Conservation (phyloP, 2,888 invertebrate species). For the Pseudococcus viburni region DNA sequence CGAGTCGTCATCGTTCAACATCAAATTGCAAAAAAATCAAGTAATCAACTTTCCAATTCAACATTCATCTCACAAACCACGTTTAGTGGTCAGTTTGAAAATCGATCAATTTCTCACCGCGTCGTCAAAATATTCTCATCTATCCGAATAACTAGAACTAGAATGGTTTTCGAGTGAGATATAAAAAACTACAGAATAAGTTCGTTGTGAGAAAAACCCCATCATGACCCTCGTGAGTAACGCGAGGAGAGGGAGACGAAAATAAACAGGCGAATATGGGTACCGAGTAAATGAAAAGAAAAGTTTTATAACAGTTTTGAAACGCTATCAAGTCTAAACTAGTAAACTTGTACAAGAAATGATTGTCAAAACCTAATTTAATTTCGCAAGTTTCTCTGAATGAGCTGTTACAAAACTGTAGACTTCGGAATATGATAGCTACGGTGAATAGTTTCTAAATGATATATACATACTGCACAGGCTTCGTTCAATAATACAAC, state of each 20-base stretch:
- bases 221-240: background rate
- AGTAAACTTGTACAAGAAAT: constrained; percentile 42
- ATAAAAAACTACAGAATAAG: background rate
- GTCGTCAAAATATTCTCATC: no score
- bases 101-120: no score
- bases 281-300: constrained; percentile 57
- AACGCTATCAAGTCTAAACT: constrained; percentile 59
- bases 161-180: no score
- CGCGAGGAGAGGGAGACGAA: background rate
- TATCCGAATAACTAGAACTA: no score
- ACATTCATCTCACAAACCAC: no score
- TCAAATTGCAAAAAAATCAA: no score
- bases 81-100: no score
- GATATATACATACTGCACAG: constrained; percentile 48
- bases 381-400: constrained; percentile 48
- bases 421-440: constrained; percentile 48
- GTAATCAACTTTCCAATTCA: no score
- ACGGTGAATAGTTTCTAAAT: constrained; percentile 35
- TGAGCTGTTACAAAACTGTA: constrained; percentile 64
- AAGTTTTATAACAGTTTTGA: constrained; percentile 61
- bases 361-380: constrained; percentile 63
- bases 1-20: no score
- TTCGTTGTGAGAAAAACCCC: background rate
- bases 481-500: background rate
- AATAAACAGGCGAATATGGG: constrained; percentile 39